Base-by-base conservation (phyloP, 2,113 vertebrate species). In the Oreochromis niloticus region DNA sequence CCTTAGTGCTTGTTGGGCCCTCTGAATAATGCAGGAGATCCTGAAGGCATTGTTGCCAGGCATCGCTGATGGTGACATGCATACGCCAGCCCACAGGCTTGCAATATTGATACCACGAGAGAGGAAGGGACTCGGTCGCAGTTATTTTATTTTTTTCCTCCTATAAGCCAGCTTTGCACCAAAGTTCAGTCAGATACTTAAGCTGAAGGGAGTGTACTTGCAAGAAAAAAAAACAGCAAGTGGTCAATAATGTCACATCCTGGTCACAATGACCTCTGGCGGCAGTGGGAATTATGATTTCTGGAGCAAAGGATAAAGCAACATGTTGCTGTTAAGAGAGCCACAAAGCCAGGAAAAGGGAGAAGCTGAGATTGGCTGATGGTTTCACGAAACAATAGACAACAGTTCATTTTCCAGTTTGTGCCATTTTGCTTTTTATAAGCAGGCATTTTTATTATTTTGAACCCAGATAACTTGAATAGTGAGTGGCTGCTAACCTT, bases 11-110 rank as follows among this genome's bases (percentile, higher is more conserved):
- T 93, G 93, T 93, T 94, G 93, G 94, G 93, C 81, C 59, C 55
- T 78, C 82, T 96, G 95, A 96, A 96, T 96, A 95, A 94, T 95
- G 94, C 92, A 96, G 52, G 50, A 86, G 92, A 71, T 93, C 93
- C 93, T 91, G 83, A 92, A 93, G 94, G 94, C 95, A 91, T 94
- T 94, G 93, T 96, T 94, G 93, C 92, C 91, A 87, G 93, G 93
- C 95, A 88, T 93, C 85, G 85, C 92, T 91, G 91, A 92, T 94
- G 94, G 93, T 87, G 91, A 93, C 93, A 93, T 94, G 91, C 93
- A 90, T 91, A 88, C 39, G 81, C 90, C 87, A 87, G 90, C 92
- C 88, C 87, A 16, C 81, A 81, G 81, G 68, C 87, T 82, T 95
- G 93, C 91, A 95, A 95, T 94, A 95, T 95, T 96, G 91, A 96